Base-by-base conservation (phyloP, 2,888 invertebrate genomes). In the Idaea aversata region DNA sequence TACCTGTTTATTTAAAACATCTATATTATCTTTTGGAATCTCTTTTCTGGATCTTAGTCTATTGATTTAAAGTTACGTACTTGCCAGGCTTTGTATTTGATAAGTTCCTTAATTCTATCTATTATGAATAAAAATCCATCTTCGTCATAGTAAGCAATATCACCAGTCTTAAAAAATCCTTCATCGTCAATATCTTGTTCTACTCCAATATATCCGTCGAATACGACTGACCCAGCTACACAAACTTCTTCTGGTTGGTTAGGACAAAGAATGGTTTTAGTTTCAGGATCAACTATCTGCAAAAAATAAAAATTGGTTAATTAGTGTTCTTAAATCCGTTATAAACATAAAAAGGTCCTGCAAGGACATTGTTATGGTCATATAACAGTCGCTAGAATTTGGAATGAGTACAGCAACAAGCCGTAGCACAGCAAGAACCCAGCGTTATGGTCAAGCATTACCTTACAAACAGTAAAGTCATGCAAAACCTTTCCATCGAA, bases 241-340 rank as follows among this genome's bases (percentile, higher is more conserved):
- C 96, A 97, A 1, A 97, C 84, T 83, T 98, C 98, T 0, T 98
- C 98, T 58, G 93, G 91, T 79, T 95, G 80, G 72, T 95, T 91
- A 0, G 95, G 91, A 0, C 95, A 95, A 58, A 96, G 77, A 0
- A 90, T 73, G 75, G 93, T 87, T 0, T 95, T 95, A 0, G 94
- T 94, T 66, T 94, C 94, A 5, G 93, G 81, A 77, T 95, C 94
- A 34, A 94, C 81, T 3, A 93, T 76, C 88, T 89, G 25, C 71
- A 75, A 67, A 57, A 47, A 47, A 13, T 5, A 47, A 47, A 13
- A 13, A 38, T 38, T 10, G 6, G 38, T 6, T 38, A 38, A 4
- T 36, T 4, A 5, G 6, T 36, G 6, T 4, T 2, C 6, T 38
- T 3, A 10, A 5, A 38, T 13, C 5, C n/a, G n/a, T n/a, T n/a